These are phyloP conservation scores for Thecophora atra DNA, from an alignment of 2,888 invertebrate genomes.

Conservation along the genomic window DNA sequence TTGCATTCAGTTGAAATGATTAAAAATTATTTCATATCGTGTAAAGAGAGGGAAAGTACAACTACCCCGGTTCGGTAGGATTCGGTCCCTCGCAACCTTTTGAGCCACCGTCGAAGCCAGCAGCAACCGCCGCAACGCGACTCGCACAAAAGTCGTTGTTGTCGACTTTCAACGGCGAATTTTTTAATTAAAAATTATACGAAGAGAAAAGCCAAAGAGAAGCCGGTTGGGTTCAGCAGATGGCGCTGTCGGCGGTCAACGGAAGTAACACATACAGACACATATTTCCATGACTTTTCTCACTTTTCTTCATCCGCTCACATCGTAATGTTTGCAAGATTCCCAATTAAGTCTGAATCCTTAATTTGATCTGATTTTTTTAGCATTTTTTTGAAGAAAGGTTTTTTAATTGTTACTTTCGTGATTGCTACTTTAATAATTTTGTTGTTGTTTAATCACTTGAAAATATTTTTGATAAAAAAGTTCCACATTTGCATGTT, in stretches of 20 bases:
- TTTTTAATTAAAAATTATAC: constrained; percentile 35
- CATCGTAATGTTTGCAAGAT: not conserved
- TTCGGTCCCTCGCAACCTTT: too few relatives aligned
- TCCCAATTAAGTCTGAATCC: not conserved
- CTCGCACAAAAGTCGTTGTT: not conserved
- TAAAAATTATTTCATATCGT: constrained; percentile 28
- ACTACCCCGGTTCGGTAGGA: too few relatives aligned
- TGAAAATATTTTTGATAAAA: not conserved
- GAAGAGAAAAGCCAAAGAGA: not conserved
- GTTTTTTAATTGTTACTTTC: not conserved
- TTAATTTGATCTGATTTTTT: not conserved
- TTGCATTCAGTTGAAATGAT: constrained; percentile 35
- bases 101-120: not conserved
- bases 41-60: not conserved
- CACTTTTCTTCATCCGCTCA: not conserved
- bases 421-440: not conserved
- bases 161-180: constrained; percentile 9
- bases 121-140: not conserved
- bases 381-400: not conserved
- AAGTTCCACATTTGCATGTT: too few relatives aligned
- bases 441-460: too few relatives aligned
- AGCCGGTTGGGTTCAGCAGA: not conserved
- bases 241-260: constrained; percentile 11
- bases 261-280: not conserved
- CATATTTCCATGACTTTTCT: not conserved